A percentile compares a stretch with the other conserved stretches of the same genome.
These are phyloP conservation scores for Murina feae DNA, from an alignment of 2,113 vertebrate genomes.

Conservation along the genomic window DNA sequence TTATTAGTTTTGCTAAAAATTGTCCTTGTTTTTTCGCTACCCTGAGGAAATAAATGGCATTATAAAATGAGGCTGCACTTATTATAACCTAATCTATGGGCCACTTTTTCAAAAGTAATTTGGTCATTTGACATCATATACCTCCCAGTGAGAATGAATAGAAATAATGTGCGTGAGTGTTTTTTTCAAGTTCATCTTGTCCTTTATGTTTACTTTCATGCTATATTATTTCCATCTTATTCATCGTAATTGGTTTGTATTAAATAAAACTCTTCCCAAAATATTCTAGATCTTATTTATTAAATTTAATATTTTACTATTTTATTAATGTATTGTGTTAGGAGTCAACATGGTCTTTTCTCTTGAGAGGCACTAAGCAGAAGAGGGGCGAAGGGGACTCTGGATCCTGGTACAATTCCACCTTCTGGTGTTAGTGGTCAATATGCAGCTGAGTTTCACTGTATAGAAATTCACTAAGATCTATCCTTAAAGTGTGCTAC, in stretches of 20 bases:
- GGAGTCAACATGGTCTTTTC: background rate
- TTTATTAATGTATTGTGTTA: background rate
- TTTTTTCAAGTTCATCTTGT: slow-evolving; percentile 52
- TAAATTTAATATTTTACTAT: background rate
- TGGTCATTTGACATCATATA: slow-evolving; percentile 54
- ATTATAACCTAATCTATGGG: slow-evolving; percentile 42
- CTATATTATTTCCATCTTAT: slow-evolving; percentile 13
- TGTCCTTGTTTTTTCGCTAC: slow-evolving; percentile 39
- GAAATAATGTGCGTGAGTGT: background rate
- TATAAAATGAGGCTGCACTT: slow-evolving; percentile 42
- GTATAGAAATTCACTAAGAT: background rate
- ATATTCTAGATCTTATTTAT: background rate
- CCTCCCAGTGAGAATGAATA: slow-evolving; percentile 51
- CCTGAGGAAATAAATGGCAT: slow-evolving; percentile 52
- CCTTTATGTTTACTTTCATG: slow-evolving; percentile 44
- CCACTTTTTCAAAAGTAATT: slow-evolving; percentile 38
- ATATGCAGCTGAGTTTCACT: background rate
- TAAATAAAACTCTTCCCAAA: background rate
- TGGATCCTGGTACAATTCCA: background rate
- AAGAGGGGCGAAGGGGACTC: background rate
- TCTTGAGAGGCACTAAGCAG: background rate
- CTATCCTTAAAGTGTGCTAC: background rate
- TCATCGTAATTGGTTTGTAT: background rate
- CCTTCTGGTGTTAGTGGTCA: background rate
- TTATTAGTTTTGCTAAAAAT: slow-evolving; percentile 62